Conservation (phyloP, 2,113 vertebrate species). For the Larimichthys crocea region DNA sequence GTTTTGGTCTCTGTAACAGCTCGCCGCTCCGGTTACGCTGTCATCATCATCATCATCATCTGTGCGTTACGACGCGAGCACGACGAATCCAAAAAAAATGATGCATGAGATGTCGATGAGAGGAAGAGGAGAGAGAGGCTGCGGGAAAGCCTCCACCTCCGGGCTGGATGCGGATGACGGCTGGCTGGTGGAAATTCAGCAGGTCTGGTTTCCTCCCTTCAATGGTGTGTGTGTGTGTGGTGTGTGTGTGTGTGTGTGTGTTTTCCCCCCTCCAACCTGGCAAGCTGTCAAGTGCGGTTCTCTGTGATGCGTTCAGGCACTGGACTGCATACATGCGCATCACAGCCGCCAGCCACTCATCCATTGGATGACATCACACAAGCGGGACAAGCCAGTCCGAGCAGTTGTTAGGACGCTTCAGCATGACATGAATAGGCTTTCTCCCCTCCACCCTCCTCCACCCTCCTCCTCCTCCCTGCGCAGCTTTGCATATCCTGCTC, state of each 20-base stretch:
- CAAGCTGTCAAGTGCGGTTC: conserved; percentile 86
- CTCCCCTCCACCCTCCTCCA: too few relatives aligned
- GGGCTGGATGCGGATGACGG: conserved; percentile 83
- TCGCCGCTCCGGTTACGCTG: conserved; percentile 64
- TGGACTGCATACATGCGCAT: conserved; percentile 78
- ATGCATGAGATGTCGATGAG: conserved; percentile 72
- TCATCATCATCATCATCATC: conserved; percentile 77
- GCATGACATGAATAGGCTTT: conserved; percentile 54
- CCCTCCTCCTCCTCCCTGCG: not conserved
- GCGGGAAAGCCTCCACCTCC: conserved; percentile 55
- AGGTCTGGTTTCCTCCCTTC: conserved; percentile 80
- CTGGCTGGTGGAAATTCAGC: conserved; percentile 82
- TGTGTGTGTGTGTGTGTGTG: too few relatives aligned
- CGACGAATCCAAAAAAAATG: conserved; percentile 49
- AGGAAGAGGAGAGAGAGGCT: not conserved
- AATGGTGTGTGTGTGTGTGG: conserved; percentile 29
- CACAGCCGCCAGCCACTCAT: conserved; percentile 85
- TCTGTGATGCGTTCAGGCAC: conserved; percentile 76
- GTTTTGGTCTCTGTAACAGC: conserved; percentile 51
- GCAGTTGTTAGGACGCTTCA: conserved; percentile 67
- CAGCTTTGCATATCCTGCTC: conserved; percentile 62
- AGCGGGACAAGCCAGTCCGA: conserved; percentile 67
- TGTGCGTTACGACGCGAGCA: conserved; percentile 65
- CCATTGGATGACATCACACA: conserved; percentile 89
- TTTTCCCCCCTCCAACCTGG: conserved; percentile 74